A percentile compares a stretch with the other conserved stretches of the same genome.
Conservation (phyloP, 2,113 vertebrate species). For the Ramphastos sulfuratus region DNA sequence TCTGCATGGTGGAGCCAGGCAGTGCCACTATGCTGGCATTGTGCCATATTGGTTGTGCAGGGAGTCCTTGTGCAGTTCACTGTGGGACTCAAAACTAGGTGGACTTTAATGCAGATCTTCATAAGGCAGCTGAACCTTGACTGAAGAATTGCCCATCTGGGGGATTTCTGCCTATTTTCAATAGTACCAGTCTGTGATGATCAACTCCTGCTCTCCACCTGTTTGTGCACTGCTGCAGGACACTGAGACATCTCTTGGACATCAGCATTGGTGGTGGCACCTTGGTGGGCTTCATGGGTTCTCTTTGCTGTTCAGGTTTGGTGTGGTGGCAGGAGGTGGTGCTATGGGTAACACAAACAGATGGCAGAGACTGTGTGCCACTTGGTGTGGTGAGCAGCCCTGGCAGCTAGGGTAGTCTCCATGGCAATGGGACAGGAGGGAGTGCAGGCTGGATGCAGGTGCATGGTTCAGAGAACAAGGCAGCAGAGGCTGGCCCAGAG, state of each 20-base stretch:
- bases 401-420: conserved; percentile 1
- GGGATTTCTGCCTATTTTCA: not conserved
- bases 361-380: not conserved
- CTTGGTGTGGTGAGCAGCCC: not conserved
- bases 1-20: rapidly evolving
- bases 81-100: not conserved
- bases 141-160: not conserved
- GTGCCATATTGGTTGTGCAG: rapidly evolving
- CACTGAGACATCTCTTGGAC: not conserved
- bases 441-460: conserved; percentile 32
- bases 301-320: rapidly evolving
- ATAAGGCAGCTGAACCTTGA: not conserved
- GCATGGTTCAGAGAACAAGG: conserved; percentile 20
- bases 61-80: too few relatives aligned
- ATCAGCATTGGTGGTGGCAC: not conserved
- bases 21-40: rapidly evolving
- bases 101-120: not conserved
- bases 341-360: rapidly evolving
- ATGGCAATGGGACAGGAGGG: conserved; percentile 31
- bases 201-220: rapidly evolving
- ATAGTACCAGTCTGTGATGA: rapidly evolving
- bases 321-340: not conserved
- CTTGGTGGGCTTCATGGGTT: not conserved
- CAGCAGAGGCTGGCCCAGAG: not conserved
- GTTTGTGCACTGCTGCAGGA: not conserved